These are phyloP conservation scores for Halcyon chelicuti DNA, from an alignment of 2,797 vertebrate genomes.

Conservation along the genomic window DNA sequence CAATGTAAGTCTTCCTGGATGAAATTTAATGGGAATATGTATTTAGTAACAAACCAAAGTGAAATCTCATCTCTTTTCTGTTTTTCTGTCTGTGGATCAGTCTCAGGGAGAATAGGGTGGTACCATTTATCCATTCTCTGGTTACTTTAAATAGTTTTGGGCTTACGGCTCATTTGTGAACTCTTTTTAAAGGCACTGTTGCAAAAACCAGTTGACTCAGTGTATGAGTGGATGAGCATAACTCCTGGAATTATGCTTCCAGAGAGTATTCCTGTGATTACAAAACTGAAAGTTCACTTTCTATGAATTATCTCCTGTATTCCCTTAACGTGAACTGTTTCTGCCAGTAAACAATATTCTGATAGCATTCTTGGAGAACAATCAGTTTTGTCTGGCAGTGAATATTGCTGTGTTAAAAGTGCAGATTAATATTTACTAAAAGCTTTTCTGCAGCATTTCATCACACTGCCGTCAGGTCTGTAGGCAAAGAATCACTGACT, in stretches of 20 bases:
- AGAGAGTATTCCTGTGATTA: constrained; percentile 6
- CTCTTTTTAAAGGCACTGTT: not conserved
- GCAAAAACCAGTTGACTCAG: not conserved
- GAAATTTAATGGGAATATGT: not conserved
- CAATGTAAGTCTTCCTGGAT: not conserved
- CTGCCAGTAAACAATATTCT: not conserved
- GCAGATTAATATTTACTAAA: constrained; percentile 14
- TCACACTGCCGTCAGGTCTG: not conserved
- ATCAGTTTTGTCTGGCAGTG: not conserved
- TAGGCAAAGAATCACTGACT: not conserved
- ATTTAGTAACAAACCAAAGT: not conserved
- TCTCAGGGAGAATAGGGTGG: not conserved
- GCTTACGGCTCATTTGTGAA: not conserved
- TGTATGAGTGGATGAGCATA: not conserved
- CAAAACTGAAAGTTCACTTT: not conserved
- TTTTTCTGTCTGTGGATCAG: not conserved
- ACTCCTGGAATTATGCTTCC: constrained; percentile 16
- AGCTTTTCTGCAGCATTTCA: not conserved
- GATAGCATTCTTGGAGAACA: constrained; percentile 30
- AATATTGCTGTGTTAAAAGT: constrained; percentile 3
- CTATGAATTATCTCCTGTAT: not conserved
- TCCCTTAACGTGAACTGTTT: not conserved
- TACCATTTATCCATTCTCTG: not conserved
- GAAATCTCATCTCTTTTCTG: too few relatives aligned
- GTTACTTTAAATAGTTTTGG: not conserved